Evolutionary conservation across 1,140 invertebrate species (phyloP).

Genomic region (Pseudomyrmex flavicornis): DNA sequence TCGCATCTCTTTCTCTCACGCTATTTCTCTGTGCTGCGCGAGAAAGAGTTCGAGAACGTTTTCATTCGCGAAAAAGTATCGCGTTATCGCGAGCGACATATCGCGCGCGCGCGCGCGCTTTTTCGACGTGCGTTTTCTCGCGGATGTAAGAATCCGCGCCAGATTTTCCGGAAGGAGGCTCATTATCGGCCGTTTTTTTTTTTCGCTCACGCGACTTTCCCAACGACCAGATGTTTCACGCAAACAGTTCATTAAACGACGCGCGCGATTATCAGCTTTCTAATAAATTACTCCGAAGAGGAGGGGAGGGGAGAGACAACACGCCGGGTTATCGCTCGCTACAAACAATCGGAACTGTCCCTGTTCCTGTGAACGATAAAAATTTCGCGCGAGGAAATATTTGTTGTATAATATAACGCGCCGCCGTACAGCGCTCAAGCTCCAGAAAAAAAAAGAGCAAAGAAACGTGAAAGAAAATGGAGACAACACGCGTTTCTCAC

Average conservation of each 20-base stretch:
- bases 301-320: neutral
- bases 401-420: no score
- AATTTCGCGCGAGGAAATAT: no score
- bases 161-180: neutral
- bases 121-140: slow-evolving; percentile 28
- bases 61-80: slow-evolving; percentile 19
- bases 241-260: slow-evolving; percentile 38
- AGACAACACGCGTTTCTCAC: neutral
- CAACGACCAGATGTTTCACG: slow-evolving; percentile 31
- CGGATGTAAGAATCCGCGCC: slow-evolving; percentile 32
- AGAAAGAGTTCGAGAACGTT: neutral
- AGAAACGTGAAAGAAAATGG: neutral
- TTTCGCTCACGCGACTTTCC: slow-evolving; percentile 25
- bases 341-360: neutral
- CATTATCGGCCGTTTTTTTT: neutral
- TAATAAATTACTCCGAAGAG: slow-evolving; percentile 24
- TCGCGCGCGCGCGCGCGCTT: slow-evolving; percentile 3
- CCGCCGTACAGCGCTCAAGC: neutral
- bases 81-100: slow-evolving; percentile 9
- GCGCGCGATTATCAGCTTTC: slow-evolving; percentile 28
- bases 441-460: neutral
- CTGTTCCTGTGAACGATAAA: neutral
- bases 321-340: neutral
- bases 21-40: slow-evolving; percentile 2
- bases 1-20: neutral